Base-by-base conservation (phyloP, 2,797 vertebrate species). In the Siniperca scherzeri region DNA sequence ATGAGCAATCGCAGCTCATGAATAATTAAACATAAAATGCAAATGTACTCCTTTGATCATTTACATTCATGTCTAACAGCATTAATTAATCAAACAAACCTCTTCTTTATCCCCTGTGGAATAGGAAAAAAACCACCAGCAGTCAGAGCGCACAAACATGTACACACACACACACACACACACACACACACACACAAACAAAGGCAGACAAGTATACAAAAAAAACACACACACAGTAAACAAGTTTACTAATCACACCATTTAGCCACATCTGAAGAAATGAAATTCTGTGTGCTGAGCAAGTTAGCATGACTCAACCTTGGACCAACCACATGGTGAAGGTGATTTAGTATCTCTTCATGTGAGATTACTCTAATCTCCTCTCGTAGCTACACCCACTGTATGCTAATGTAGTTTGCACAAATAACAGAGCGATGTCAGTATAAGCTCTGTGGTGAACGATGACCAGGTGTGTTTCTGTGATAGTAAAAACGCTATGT, bases 81-180 rank as follows among this genome's bases (percentile, higher is more conserved):
- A 94, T 94, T 94, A 94, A 95, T 95, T 95, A 95, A 95, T 93
- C 92, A 94, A 95, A 94, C 93, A 95, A 95, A 94, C 92, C 90
- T 93, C 92, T 94, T 89, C 89, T 93, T 94, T 94, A 92, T 93
- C 73, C 91, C 78, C 89, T 46, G 74, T 80, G 89, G 93, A 91
- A 87, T 74, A 82, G 80, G n/a, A 70, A 76, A 83, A 55, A 48
- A 77, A 44, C 71, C 59, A 74, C 25, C 74, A 80, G 59, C 83
- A 90, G 79, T 87, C 57, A 78, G 69, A 85, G 72, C 14, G n/a
- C 25, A 72, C 60, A 76, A 50, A 59, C 44, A 42, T 66, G 42
- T 13, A 68, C 22, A 74, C 77, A 85, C 65, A 77, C 44, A 77
- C 67, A 42, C 42, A 64, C 53, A 66, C 44, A 57, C 33, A 80